Base-by-base conservation (phyloP, 2,797 vertebrate genomes). In the Neosilurus hyrtlii region DNA sequence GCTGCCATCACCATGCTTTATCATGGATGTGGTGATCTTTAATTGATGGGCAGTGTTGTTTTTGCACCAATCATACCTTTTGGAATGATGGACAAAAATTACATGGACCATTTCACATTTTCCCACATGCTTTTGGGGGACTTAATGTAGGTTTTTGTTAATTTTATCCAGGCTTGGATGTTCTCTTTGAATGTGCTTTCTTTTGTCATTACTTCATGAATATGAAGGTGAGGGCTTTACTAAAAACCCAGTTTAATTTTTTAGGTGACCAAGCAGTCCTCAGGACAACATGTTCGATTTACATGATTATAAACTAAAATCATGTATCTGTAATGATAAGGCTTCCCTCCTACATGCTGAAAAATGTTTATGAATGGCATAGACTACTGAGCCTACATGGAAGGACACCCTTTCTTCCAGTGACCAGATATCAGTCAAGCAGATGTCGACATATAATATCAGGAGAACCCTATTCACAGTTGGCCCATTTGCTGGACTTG, bases 371-470 rank as follows among this genome's bases (percentile, higher is more conserved):
- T 37, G 9, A 77, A 49, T 62, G 37, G 12, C 30, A 77, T 12
- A 62, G 37, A 62, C 62, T 51, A 4, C 49, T 8, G 7, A 78
- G 61, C 37, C 14, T 63, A 15, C 4, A 11, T 18, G 4, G n/a
- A 77, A 51, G 22, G 16, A 35, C 22, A 75, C 11, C 35, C 22
- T n/a, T 78, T 63, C 61, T 63, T 15, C 59, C 30, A 37, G 43
- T 76, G 73, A 61, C 56, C 56, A 61, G 30, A 61, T 14, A 59
- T 59, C n/a, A 9, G 18, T 75, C 73, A 65, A 65, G 62, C 62
- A 65, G 24, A 65, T 26, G 59, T 30, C 2, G n/a, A 49, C 22
- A 77, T 37, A 26, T 63, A 22, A 37, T 75, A 75, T 75, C 56
- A 75, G 61, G 26, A 51, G 15, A 24, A 37, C 30, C 10, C 54